Evolutionary conservation across 1,140 invertebrate genomes (phyloP).

Genomic region (Triops longicaudatus): DNA sequence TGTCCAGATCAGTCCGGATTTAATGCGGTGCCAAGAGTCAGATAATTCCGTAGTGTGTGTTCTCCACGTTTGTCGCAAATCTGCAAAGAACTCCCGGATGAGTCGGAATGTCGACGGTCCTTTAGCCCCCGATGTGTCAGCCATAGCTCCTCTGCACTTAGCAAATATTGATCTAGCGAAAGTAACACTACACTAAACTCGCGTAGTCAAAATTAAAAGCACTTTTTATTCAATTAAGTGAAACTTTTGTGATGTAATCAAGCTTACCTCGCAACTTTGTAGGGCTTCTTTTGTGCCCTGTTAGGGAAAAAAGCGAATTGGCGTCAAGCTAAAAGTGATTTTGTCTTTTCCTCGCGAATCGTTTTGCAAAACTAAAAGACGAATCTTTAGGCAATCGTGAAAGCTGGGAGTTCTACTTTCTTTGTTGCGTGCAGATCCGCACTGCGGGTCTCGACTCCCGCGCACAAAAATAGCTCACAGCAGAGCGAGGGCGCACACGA

Average conservation of each 20-base stretch:
- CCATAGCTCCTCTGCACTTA: background rate
- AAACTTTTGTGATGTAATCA: too few species aligned
- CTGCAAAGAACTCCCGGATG: constrained; percentile 13
- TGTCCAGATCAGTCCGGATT: constrained; percentile 27
- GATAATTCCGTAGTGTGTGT: constrained; percentile 25
- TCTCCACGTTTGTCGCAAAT: constrained; percentile 27
- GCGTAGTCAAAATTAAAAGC: background rate
- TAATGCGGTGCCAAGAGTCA: constrained; percentile 25
- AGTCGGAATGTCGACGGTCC: constrained; percentile 21
- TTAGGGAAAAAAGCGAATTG: too few species aligned
- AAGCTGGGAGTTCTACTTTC: background rate
- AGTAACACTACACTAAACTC: background rate
- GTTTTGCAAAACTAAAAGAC: background rate
- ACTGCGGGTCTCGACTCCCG: background rate
- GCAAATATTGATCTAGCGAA: constrained; percentile 1
- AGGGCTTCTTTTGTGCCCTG: too few species aligned
- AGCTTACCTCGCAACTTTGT: too few species aligned
- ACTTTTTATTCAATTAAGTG: too few species aligned
- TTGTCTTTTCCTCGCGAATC: too few species aligned
- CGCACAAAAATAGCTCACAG: background rate
- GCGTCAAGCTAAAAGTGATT: too few species aligned
- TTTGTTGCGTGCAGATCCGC: constrained; percentile 2
- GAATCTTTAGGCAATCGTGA: background rate
- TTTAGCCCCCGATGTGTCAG: background rate
- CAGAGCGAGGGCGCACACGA: background rate